Conservation (phyloP, 2,888 invertebrate genomes). For the Lymantria monacha region DNA sequence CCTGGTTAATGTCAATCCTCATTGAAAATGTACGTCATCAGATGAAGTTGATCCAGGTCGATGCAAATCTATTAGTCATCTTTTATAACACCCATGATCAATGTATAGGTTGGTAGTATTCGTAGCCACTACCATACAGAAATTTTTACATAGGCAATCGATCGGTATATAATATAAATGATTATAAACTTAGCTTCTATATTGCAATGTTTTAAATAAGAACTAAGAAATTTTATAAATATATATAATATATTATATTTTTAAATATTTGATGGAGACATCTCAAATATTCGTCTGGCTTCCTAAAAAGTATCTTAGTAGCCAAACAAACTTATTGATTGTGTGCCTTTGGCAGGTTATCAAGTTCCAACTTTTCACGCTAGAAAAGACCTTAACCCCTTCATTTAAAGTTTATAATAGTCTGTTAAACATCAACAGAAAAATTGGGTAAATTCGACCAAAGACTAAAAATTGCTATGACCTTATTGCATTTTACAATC, state of each 20-base stretch:
- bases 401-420: neutral
- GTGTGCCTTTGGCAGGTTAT: constrained; percentile 34
- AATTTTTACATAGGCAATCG: too few species aligned
- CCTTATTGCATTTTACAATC: neutral
- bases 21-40: too few species aligned
- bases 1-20: too few species aligned
- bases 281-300: constrained; percentile 12
- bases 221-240: constrained; percentile 10
- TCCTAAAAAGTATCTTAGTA: constrained; percentile 16
- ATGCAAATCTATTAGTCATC: too few species aligned
- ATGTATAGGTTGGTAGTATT: too few species aligned
- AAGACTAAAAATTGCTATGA: neutral
- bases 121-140: too few species aligned
- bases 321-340: constrained; percentile 42
- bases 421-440: neutral
- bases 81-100: too few species aligned
- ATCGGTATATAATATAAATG: too few species aligned
- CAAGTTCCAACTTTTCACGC: constrained; percentile 17
- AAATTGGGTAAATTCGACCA: neutral
- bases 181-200: too few species aligned
- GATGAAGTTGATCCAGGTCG: too few species aligned
- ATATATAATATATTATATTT: too few species aligned
- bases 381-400: constrained; percentile 17
- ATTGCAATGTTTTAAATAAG: too few species aligned
- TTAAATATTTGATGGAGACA: constrained; percentile 3